Evolutionary conservation across 1,140 invertebrate genomes (phyloP), one percentile per base, ranked within the genome.

Genomic region (Diabrotica virgifera): DNA sequence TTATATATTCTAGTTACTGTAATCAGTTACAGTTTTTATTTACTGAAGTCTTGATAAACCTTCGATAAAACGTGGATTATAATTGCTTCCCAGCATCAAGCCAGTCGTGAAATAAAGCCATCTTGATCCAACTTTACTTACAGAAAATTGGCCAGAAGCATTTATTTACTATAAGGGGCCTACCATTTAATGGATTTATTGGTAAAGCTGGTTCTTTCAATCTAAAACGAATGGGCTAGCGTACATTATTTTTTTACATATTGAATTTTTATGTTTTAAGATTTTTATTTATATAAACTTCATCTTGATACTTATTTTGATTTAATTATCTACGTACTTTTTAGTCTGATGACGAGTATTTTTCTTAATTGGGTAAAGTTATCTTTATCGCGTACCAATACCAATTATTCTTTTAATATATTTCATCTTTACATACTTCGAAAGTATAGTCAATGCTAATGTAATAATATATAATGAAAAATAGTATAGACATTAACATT

Each of bases 401-500:
- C 24, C 50, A 65, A 65, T 53, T 46, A 46, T 61, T 66, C 37
- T 56, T 52, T 66, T 54, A 58, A 64, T 51, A 50, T 62, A 58
- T 64, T 38, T 52, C 24, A 64, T 52, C 12, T 67, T 52, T 67
- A 54, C 37, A 64, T 52, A 54, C 51, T 63, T 24, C 24, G 24
- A 24, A 24, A 24, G 24, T 24, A 24, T 24, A 24, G 24, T 24
- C 24, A 24, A 24, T 24, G 24, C 24, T 24, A 24, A 24, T 24
- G 24, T 24, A 24, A 24, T 24, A 24, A 24, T 24, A 68, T 67
- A 68, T 65, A 65, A 70, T 61, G 62, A 70, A 50, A 59, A 57
- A 51, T 70, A 67, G 61, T 52, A 58, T 60, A 62, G 62, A 70
- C 24, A 65, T 56, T 64, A 64, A 64, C 61, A 52, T 67, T 70